Evolutionary conservation across 2,797 vertebrate species (phyloP).

Genomic region (Pseudochaenichthys georgianus): DNA sequence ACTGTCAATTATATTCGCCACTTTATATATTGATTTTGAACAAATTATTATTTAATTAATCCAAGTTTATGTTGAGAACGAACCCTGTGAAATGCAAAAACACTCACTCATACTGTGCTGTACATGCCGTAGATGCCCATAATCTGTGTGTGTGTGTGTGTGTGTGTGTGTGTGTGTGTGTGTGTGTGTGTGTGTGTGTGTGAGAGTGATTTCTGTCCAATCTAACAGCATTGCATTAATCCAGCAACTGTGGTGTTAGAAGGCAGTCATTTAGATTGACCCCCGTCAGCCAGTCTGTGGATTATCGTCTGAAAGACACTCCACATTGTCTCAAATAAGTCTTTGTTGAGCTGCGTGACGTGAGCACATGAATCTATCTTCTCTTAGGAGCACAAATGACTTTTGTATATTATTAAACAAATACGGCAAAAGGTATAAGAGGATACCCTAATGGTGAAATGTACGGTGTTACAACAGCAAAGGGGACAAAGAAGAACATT

Average conservation of each 20-base stretch:
- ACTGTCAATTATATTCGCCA: no score
- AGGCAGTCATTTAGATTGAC: conserved; percentile 79
- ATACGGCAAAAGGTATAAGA: no score
- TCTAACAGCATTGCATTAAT: conserved; percentile 79
- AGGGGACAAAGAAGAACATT: no score
- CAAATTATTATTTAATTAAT: conserved; percentile 5
- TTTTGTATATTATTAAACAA: no score
- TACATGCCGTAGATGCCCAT: conserved; percentile 29
- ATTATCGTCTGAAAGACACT: conserved; percentile 72
- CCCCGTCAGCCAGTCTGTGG: conserved; percentile 65
- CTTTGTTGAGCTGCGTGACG: conserved; percentile 19
- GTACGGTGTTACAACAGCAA: no score
- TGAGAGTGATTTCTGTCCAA: conserved; percentile 56
- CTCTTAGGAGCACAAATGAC: no score
- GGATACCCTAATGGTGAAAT: no score
- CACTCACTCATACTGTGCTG: not conserved
- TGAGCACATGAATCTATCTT: no score
- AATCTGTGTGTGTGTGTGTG: conserved; percentile 32
- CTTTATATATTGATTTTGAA: conserved; percentile 20
- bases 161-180: conserved; percentile 6
- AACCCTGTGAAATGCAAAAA: conserved; percentile 16
- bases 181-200: conserved; percentile 18
- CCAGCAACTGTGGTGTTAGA: conserved; percentile 74
- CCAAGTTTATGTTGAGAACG: conserved; percentile 10
- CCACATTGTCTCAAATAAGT: conserved; percentile 48